Base-by-base conservation (phyloP, 2,888 invertebrate species). In the Poecilus cupreus region DNA sequence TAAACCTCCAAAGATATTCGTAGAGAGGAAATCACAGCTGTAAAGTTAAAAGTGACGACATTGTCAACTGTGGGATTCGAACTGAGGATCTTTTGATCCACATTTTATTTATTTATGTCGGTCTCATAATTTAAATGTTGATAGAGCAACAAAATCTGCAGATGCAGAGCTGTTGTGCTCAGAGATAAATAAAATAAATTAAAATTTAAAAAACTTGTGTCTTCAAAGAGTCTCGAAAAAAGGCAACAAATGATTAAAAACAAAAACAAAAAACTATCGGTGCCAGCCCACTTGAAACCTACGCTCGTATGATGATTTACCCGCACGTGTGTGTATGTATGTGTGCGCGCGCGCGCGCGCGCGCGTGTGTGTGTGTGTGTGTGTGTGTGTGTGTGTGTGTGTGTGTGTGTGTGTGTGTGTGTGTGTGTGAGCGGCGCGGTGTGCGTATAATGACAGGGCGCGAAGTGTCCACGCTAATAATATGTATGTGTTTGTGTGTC, bases 391-490 rank as follows among this genome's bases (percentile, higher is more conserved):
- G 22, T 11, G 20, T 11, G 16, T 64, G 13, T 32, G 57, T 72
- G 54, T 37, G 24, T 64, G 72, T 39, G n/a, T 77, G 43, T 49
- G 26, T 26, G 13, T 72, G 51, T 72, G 22, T 70, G 16, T 72
- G 54, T 72, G 60, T 22, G 43, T 57, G 54, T 80, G 72, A 57
- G 22, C n/a, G 20, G 20, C 22, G 78, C 22, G 51, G 57, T 72
- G 54, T 37, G 24, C 46, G 72, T 39, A 22, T 80, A 80, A 80
- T 80, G 43, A 80, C 72, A 80, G 80, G 80, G 80, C 80, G 18
- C 54, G 80, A 70, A 68, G 72, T 72, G 70, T 80, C 80, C 70
- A 68, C 80, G 80, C 80, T 80, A 80, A 80, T 80, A 80, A 80
- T 78, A 78, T 20, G 60, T 46, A 74, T 74, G 49, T 46, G 49